Percentiles rank a stretch among this genome's conserved stretches.
Evolutionary conservation across 2,888 invertebrate genomes (phyloP).

Genomic region (Athripsodes cinereus): DNA sequence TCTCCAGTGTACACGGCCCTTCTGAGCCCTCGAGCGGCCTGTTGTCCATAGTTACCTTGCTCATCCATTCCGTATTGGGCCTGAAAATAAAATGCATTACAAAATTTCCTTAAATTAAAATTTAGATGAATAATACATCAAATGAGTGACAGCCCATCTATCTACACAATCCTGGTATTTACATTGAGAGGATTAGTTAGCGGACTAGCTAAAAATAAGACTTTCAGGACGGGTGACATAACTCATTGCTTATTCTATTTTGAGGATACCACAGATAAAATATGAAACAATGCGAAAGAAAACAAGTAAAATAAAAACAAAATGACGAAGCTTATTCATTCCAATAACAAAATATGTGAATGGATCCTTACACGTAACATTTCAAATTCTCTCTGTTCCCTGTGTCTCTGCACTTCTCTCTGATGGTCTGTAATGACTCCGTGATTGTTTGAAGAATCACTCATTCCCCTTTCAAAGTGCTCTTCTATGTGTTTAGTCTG

Average conservation of each 20-base stretch:
- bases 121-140: no score
- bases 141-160: no score
- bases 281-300: neutral
- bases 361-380: conserved; percentile 58
- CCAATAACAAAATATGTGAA: conserved; percentile 4
- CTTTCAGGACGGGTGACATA: no score
- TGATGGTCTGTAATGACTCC: conserved; percentile 40
- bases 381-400: conserved; percentile 78
- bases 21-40: conserved; percentile 73
- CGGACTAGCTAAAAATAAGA: no score
- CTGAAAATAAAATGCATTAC: no score
- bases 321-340: neutral
- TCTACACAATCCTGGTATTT: no score
- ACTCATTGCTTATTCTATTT: no score
- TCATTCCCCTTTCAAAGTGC: conserved; percentile 60
- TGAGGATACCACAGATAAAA: no score
- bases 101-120: no score
- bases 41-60: conserved; percentile 68
- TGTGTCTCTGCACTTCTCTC: conserved; percentile 61
- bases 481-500: conserved; percentile 76
- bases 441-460: conserved; percentile 28
- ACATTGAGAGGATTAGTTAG: no score
- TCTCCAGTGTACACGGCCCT: conserved; percentile 81
- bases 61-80: conserved; percentile 89
- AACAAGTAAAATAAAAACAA: neutral